phyloP scores from a whole-genome alignment of 2,113 vertebrate species.

The Oryzias javanicus region DNA sequence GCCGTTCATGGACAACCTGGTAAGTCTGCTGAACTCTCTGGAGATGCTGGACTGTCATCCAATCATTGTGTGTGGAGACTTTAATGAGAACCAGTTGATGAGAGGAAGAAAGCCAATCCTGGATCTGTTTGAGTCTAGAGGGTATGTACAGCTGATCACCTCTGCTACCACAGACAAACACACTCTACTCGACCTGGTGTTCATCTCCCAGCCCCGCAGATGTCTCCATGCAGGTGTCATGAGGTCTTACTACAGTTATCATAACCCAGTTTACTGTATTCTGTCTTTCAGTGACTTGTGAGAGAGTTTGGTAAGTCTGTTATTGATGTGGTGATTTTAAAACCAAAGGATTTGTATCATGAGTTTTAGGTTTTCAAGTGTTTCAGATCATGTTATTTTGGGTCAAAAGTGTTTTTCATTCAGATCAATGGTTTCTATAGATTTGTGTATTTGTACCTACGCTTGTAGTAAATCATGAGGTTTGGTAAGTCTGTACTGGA shows the following conservation, averaged over 20 bases:
- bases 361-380: too few relatives aligned
- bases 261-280: slow-evolving; percentile 1
- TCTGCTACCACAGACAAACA: not conserved
- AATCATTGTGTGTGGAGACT: slow-evolving; percentile 3
- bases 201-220: slow-evolving; percentile 1
- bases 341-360: too few relatives aligned
- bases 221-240: slow-evolving; percentile 1
- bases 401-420: too few relatives aligned
- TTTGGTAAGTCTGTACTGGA: too few relatives aligned
- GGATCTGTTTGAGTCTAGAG: slow-evolving; percentile 2
- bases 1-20: slow-evolving; percentile 1
- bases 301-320: not conserved
- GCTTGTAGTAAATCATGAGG: too few relatives aligned
- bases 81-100: not conserved
- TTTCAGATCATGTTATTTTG: too few relatives aligned
- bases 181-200: not conserved
- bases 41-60: slow-evolving; percentile 12
- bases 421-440: too few relatives aligned
- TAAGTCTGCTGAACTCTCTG: slow-evolving; percentile 3
- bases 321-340: too few relatives aligned
- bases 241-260: slow-evolving; percentile 6
- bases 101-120: not conserved
- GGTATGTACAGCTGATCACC: not conserved
- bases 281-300: not conserved
- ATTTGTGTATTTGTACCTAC: too few relatives aligned